Evolutionary conservation across 2,888 invertebrate species (phyloP).

Genomic region (Germaria angustata): DNA sequence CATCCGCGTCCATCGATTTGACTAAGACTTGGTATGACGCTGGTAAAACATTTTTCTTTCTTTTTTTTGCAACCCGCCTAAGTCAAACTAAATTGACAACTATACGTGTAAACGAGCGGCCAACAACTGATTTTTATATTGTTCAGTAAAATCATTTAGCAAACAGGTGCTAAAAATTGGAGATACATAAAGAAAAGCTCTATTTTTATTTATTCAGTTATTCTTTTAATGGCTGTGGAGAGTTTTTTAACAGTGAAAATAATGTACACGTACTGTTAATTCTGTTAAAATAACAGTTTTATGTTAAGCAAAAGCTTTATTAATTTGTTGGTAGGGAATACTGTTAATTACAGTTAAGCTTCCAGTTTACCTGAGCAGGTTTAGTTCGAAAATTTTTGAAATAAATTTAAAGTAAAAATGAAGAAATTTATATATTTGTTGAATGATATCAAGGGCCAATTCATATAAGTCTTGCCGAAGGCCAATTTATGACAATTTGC

Average conservation of each 20-base stretch:
- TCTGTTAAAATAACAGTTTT: background rate
- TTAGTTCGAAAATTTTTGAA: too few relatives aligned
- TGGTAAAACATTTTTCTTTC: background rate
- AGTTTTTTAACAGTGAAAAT: background rate
- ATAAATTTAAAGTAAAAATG: too few relatives aligned
- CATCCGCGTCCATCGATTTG: background rate
- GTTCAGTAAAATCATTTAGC: constrained; percentile 6
- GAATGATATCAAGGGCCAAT: too few relatives aligned
- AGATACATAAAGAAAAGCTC: constrained; percentile 25
- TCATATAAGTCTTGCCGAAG: too few relatives aligned
- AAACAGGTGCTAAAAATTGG: constrained; percentile 44
- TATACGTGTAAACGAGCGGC: constrained; percentile 51
- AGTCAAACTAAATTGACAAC: constrained; percentile 4
- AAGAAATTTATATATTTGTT: too few relatives aligned
- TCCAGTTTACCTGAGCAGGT: too few relatives aligned
- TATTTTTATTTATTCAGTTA: background rate
- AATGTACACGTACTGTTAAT: background rate
- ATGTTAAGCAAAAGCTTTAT: constrained; percentile 5
- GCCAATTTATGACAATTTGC: too few relatives aligned
- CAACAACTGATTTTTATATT: constrained; percentile 60
- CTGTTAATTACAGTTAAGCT: too few relatives aligned
- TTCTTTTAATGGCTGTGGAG: background rate
- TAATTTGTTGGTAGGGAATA: too few relatives aligned
- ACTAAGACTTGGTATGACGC: constrained; percentile 35
- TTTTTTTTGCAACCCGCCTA: background rate